These are phyloP conservation scores for Pteromalus puparum DNA, from an alignment of 1,140 invertebrate species.

Conservation along the genomic window DNA sequence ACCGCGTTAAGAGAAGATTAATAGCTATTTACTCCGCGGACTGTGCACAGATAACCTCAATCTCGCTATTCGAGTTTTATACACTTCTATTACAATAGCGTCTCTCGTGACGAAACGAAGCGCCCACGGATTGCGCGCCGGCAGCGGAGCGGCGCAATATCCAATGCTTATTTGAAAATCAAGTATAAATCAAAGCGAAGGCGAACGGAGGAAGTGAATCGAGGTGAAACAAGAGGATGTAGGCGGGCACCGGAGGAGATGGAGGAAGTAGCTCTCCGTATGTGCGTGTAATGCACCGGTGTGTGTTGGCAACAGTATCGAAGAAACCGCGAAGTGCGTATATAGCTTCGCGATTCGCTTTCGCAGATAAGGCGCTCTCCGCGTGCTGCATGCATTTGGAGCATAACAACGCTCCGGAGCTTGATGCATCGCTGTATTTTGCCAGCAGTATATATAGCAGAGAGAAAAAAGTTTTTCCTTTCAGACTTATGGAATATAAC, in stretches of 20 bases:
- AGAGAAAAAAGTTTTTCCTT: background rate
- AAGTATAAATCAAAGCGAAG: conserved; percentile 37
- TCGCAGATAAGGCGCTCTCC: background rate
- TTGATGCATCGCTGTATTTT: background rate
- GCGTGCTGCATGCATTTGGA: background rate
- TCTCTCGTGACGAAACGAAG: background rate
- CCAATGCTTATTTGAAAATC: conserved; percentile 34
- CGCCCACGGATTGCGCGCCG: background rate
- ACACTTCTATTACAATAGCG: background rate
- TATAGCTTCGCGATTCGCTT: conserved; percentile 10
- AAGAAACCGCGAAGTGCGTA: conserved; percentile 1
- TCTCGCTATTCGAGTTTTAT: background rate
- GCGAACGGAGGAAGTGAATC: background rate
- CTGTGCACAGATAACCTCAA: background rate
- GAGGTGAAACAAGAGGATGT: conserved; percentile 40
- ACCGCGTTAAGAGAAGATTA: background rate
- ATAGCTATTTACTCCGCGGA: background rate
- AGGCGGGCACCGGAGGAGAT: background rate
- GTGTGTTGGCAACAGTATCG: background rate
- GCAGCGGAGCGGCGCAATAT: background rate
- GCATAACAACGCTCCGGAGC: background rate
- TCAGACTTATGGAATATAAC: background rate
- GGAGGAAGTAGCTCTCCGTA: background rate
- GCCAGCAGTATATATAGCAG: background rate
- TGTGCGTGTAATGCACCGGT: too few species aligned